A percentile compares a stretch with the other conserved stretches of the same genome.
Conservation (phyloP, 2,113 vertebrate species). For the Dipodomys spectabilis region DNA sequence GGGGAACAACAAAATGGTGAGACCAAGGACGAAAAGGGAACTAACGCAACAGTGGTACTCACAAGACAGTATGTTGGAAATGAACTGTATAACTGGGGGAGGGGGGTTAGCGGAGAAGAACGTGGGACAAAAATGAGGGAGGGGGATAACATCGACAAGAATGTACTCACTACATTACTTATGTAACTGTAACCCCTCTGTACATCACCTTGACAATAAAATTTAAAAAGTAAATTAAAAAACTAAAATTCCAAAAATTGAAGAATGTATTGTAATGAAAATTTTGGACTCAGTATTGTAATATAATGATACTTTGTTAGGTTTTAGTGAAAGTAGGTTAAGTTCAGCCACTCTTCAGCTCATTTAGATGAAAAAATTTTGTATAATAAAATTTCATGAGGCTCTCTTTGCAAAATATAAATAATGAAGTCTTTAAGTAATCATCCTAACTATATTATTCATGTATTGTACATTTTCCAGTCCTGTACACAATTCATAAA, state of each 20-base stretch:
- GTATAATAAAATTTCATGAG: slow-evolving; percentile 11
- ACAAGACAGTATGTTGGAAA: too few relatives aligned
- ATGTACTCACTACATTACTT: too few relatives aligned
- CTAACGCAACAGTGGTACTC: too few relatives aligned
- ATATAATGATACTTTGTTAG: slow-evolving; percentile 13
- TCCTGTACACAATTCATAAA: not conserved
- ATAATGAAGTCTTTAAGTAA: slow-evolving; percentile 50
- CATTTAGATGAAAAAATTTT: not conserved
- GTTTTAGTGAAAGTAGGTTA: not conserved
- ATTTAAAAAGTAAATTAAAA: too few relatives aligned
- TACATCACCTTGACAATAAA: too few relatives aligned
- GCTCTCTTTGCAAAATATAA: slow-evolving; percentile 4
- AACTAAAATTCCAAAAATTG: slow-evolving; percentile 15
- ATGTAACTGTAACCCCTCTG: too few relatives aligned
- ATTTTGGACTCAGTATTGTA: not conserved
- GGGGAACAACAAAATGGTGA: too few relatives aligned
- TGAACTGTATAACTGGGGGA: too few relatives aligned
- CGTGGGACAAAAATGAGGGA: too few relatives aligned
- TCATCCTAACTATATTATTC: slow-evolving; percentile 36
- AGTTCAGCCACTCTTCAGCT: not conserved
- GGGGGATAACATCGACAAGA: too few relatives aligned
- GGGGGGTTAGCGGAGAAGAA: too few relatives aligned
- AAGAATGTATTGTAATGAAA: not conserved
- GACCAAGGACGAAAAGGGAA: too few relatives aligned
- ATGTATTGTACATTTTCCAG: not conserved